Conservation (phyloP, 37 sponge, comb jelly and placozoan species). For the Cladorhizidae sp. region DNA sequence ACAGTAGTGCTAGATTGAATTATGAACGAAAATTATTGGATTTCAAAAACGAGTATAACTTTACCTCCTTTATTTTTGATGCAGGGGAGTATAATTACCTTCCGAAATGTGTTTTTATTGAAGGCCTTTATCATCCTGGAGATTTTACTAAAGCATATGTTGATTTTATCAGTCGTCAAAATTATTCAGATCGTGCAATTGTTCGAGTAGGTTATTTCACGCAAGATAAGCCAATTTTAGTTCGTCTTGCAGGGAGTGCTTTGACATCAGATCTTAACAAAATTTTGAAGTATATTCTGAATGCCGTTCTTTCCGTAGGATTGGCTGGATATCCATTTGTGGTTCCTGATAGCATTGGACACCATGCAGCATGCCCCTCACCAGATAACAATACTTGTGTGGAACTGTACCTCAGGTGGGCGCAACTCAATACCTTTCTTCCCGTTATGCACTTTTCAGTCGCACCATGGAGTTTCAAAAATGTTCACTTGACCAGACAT, state of each 20-base stretch:
- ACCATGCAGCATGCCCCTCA: neutral
- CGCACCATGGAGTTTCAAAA: conserved; percentile 60
- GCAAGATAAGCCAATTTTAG: conserved; percentile 60
- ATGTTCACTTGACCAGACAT: neutral
- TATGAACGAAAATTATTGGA: conserved; percentile 20
- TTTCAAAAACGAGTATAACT: conserved; percentile 20
- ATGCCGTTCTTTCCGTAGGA: conserved; percentile 72
- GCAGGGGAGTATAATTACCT: conserved; percentile 79
- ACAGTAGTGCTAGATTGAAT: conserved; percentile 20
- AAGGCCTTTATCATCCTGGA: conserved; percentile 27
- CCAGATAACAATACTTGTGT: neutral
- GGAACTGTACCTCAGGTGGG: conserved; percentile 84
- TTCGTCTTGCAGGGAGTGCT: conserved; percentile 53
- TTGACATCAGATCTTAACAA: conserved; percentile 69
- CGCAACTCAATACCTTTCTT: conserved; percentile 73
- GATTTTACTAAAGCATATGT: conserved; percentile 47
- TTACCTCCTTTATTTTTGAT: conserved; percentile 75
- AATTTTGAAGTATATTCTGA: conserved; percentile 77
- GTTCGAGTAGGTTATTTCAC: conserved; percentile 81
- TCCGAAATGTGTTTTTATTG: conserved; percentile 73
- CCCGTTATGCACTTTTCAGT: conserved; percentile 88
- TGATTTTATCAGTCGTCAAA: conserved; percentile 33
- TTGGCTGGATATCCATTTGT: conserved; percentile 83
- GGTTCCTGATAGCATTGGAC: conserved; percentile 74
- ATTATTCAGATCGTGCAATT: conserved; percentile 20